Percentiles rank a stretch among this genome's conserved stretches.
These are phyloP conservation scores for Dendrophyllia cribrosa DNA, from an alignment of 64 coral and sea anemone species.

Conservation along the genomic window DNA sequence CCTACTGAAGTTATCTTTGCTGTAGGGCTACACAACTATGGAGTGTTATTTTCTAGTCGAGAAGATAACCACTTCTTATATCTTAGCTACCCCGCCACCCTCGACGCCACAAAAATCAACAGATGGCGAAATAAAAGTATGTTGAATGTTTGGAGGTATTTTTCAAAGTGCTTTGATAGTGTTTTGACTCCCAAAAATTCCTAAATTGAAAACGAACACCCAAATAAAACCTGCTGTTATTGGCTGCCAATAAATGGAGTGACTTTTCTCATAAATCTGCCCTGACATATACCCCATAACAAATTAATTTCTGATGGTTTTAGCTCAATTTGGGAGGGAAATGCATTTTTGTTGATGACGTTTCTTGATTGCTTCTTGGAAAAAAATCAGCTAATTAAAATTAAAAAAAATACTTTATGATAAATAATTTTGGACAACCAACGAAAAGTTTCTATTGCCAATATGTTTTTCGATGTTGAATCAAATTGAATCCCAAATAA, in stretches of 20 bases:
- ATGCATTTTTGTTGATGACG: not conserved
- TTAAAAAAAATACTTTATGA: not conserved
- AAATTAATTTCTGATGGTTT: constrained; percentile 14
- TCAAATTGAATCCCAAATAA: not conserved
- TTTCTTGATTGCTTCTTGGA: not conserved
- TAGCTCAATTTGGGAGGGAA: not conserved
- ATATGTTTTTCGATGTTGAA: not conserved
- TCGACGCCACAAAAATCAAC: constrained; percentile 7
- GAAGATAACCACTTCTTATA: constrained; percentile 10
- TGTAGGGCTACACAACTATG: too few relatives aligned
- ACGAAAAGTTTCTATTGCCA: not conserved
- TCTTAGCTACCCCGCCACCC: not conserved
- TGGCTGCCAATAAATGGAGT: not conserved
- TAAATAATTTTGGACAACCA: not conserved
- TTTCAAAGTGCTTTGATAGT: not conserved
- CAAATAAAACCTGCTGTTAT: not conserved
- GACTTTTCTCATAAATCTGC: not conserved
- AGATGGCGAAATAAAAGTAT: constrained; percentile 27
- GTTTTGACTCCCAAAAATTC: constrained; percentile 20
- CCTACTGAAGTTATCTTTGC: too few relatives aligned
- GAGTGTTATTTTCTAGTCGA: not conserved
- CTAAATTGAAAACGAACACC: constrained; percentile 26
- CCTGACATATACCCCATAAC: constrained; percentile 17
- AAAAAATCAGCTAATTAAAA: not conserved
- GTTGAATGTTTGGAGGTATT: not conserved